A percentile compares a stretch with the other conserved stretches of the same genome.
These are phyloP conservation scores for Coreius guichenoti DNA, from an alignment of 2,797 vertebrate species.

Conservation along the genomic window DNA sequence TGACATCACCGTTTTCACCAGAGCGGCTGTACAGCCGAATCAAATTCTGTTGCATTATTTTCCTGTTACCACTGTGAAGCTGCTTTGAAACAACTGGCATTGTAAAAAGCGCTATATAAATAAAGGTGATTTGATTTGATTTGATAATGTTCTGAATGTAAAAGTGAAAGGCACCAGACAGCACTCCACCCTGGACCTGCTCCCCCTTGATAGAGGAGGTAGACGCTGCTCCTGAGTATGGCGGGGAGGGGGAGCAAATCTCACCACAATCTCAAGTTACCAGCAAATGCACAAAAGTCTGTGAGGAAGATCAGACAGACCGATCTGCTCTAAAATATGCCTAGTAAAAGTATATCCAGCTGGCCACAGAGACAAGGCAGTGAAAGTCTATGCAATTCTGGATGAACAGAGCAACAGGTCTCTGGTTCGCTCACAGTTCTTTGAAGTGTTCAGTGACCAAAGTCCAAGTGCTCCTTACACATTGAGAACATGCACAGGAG, in stretches of 20 bases:
- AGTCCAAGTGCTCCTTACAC: slow-evolving; percentile 3
- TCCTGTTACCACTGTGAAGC: too few species aligned
- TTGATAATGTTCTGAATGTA: slow-evolving; percentile 50
- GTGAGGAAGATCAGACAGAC: neutral
- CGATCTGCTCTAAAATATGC: slow-evolving; percentile 30
- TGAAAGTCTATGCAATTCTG: neutral
- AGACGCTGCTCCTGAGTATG: slow-evolving; percentile 31
- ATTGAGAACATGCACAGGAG: neutral
- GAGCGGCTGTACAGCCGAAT: too few species aligned
- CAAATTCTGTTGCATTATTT: too few species aligned
- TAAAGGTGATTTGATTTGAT: too few species aligned
- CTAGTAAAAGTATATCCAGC: slow-evolving; percentile 28
- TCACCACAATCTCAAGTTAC: neutral
- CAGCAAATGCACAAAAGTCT: slow-evolving; percentile 44
- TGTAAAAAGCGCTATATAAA: too few species aligned
- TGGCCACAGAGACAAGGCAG: neutral
- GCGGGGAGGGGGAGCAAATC: neutral
- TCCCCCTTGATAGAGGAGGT: neutral
- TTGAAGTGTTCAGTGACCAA: neutral
- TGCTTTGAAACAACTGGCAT: too few species aligned
- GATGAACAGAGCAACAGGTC: slow-evolving; percentile 49
- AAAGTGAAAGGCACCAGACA: slow-evolving; percentile 13
- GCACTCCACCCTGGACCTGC: slow-evolving; percentile 37
- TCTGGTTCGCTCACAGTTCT: slow-evolving; percentile 3
- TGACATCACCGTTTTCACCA: too few species aligned